A percentile compares a stretch with the other conserved stretches of the same genome.
These are phyloP conservation scores for Cisticola juncidis DNA, from an alignment of 2,113 vertebrate genomes.

Conservation along the genomic window DNA sequence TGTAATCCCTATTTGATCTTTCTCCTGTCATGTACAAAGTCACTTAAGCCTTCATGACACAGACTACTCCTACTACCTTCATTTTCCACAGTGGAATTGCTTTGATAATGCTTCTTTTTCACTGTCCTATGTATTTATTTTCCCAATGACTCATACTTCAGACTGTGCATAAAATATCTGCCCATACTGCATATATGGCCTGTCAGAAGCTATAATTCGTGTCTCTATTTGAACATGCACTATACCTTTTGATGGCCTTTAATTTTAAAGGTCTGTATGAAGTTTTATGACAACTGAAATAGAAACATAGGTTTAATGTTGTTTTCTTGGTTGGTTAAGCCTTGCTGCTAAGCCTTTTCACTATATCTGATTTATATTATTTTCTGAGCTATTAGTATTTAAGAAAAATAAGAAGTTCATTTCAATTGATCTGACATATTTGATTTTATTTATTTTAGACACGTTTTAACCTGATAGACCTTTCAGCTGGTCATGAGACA, in stretches of 20 bases:
- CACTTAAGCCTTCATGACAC: not conserved
- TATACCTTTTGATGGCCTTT: not conserved
- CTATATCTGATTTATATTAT: too few species aligned
- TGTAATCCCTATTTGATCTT: not conserved
- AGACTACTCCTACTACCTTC: not conserved
- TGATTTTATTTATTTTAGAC: too few species aligned
- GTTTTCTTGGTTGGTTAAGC: not conserved
- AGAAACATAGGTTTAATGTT: not conserved
- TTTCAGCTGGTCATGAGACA: not conserved
- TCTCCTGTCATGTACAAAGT: not conserved
- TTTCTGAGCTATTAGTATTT: too few species aligned
- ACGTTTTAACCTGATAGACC: not conserved
- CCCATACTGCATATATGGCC: not conserved
- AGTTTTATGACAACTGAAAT: conserved; percentile 6
- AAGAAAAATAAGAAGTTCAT: too few species aligned
- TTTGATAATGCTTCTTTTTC: not conserved
- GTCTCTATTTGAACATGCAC: not conserved
- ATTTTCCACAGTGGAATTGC: not conserved
- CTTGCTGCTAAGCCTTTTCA: not conserved
- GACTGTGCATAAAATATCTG: not conserved
- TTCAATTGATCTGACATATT: too few species aligned
- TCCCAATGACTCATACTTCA: not conserved
- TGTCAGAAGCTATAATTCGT: not conserved
- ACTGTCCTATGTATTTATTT: not conserved
- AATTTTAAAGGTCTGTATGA: conserved; percentile 1